Base-by-base conservation (phyloP, 2,797 vertebrate genomes). In the Fratercula arctica region DNA sequence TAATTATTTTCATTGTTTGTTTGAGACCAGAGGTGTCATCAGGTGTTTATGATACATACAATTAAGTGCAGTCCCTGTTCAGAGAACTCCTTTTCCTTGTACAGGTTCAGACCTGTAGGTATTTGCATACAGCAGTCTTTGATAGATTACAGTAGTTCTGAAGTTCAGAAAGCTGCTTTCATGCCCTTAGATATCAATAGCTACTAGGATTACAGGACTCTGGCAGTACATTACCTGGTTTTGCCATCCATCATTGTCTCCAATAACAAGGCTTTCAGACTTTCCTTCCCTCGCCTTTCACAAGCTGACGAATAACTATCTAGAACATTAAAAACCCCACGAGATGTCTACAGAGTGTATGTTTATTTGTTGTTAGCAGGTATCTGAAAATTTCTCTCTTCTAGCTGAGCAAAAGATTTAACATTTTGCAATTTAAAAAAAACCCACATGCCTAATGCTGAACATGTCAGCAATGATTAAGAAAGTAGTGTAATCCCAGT, bases 391-490 rank as follows among this genome's bases (percentile, higher is more conserved):
- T 16, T 56, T 75, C 16, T 81, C 2, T 43, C 9, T 73, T 72
- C 46, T 60, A 23, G 5, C 8, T 67, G 20, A 67, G 24, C 6
- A 37, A 11, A 73, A 46, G 10, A 21, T n/a, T 18, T 20, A 74
- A 63, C 7, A 4, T 70, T 57, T 54, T 57, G 13, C 25, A 76
- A 3, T 60, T 82, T 20, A 11, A 43, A 54, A 46, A 59, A 59
- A 20, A 41, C 39, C 39, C 2, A 5, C 9, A 2, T 1, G 4
- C 9, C 4, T 67, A n/a, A 12, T 45, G 21, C 24, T 82, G 17
- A 41, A 63, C 4, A 7, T 70, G 46, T 26, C 20, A 31, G 19
- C 48, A 41, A 43, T 41, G 57, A 17, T n/a, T 16, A 50, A 33
- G n/a, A n/a, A 69, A 48, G 11, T 33, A 10, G 4, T 39, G 13